phyloP scores from a whole-genome alignment of 2,797 vertebrate species.

The Champsocephalus esox region DNA sequence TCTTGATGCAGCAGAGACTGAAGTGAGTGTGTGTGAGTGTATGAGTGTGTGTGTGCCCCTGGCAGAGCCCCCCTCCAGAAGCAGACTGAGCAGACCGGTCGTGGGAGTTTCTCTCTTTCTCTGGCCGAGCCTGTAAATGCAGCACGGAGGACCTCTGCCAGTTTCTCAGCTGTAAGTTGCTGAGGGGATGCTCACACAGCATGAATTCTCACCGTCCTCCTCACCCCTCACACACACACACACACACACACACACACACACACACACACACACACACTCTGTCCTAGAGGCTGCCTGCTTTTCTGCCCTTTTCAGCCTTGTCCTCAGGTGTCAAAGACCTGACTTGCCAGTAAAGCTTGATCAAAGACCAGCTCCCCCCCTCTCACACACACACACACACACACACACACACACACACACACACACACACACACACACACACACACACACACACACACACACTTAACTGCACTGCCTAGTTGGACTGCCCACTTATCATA shows the following conservation, averaged over 20 bases:
- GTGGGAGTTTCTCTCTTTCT: constrained; percentile 76
- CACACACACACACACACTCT: too few species aligned
- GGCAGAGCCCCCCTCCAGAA: constrained; percentile 57
- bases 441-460: too few species aligned
- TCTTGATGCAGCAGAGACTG: constrained; percentile 73
- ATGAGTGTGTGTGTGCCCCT: constrained; percentile 46
- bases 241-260: too few species aligned
- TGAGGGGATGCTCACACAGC: constrained; percentile 91
- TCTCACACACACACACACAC: background rate
- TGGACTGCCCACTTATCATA: constrained; percentile 41
- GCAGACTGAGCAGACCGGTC: constrained; percentile 68
- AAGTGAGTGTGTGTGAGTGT: constrained; percentile 27
- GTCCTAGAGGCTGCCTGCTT: constrained; percentile 27
- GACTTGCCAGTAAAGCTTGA: constrained; percentile 75
- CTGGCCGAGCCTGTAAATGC: constrained; percentile 74
- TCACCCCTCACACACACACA: constrained; percentile 12
- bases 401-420: background rate
- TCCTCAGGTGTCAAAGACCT: constrained; percentile 72
- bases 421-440: too few species aligned
- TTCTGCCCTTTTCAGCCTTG: constrained; percentile 63
- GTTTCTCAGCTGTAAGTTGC: constrained; percentile 88
- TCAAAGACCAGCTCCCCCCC: constrained; percentile 59
- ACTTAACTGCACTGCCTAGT: constrained; percentile 48
- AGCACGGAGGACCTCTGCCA: constrained; percentile 83
- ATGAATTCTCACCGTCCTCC: constrained; percentile 82